A percentile compares a stretch with the other conserved stretches of the same genome.
Evolutionary conservation across 2,113 vertebrate species (phyloP).

Genomic region (Eudorcas thomsonii): DNA sequence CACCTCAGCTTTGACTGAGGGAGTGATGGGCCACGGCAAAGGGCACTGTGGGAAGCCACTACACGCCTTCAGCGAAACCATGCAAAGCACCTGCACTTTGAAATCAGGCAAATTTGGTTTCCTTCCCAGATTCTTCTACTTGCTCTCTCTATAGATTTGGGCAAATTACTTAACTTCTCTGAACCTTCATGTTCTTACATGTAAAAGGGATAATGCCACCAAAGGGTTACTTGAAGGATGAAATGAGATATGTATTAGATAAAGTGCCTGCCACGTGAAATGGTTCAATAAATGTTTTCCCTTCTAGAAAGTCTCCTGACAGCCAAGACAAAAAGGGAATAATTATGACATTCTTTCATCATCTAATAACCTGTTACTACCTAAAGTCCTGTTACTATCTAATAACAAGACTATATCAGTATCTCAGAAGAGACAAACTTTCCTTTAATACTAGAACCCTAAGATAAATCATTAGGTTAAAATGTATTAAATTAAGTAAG

Average conservation of each 20-base stretch:
- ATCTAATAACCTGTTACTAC: not conserved
- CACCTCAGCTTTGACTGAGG: not conserved
- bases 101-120: not conserved
- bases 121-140: not conserved
- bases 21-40: not conserved
- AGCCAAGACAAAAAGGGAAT: not conserved
- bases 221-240: not conserved
- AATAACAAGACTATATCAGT: not conserved
- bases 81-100: not conserved
- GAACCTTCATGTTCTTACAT: not conserved
- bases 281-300: not conserved
- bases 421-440: not conserved
- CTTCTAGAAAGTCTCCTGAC: not conserved
- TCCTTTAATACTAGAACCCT: not conserved
- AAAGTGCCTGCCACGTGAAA: not conserved
- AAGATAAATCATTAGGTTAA: not conserved
- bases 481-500: not conserved
- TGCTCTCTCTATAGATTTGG: not conserved
- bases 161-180: not conserved
- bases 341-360: not conserved
- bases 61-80: not conserved
- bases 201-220: not conserved
- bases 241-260: not conserved
- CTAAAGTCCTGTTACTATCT: not conserved
- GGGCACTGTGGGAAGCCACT: not conserved